These are phyloP conservation scores for Morpho deidamia DNA, from an alignment of 2,888 invertebrate species.

Conservation along the genomic window DNA sequence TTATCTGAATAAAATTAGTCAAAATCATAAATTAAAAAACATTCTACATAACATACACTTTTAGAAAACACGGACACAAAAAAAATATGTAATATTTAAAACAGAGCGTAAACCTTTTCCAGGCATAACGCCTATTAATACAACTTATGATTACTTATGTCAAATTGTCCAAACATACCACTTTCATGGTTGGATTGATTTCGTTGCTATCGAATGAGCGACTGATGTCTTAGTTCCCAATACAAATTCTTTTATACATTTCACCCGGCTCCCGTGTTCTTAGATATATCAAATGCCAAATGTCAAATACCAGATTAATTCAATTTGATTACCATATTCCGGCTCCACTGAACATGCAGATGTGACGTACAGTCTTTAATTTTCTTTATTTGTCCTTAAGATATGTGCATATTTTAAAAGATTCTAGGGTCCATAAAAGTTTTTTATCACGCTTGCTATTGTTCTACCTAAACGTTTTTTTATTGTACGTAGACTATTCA, in stretches of 20 bases:
- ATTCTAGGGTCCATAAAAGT: too few species aligned
- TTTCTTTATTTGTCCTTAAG: too few species aligned
- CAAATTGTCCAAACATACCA: slow-evolving; percentile 43
- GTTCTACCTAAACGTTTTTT: too few species aligned
- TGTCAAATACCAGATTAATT: slow-evolving; percentile 49
- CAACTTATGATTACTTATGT: not conserved
- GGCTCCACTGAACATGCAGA: slow-evolving; percentile 12
- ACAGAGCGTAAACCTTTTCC: not conserved
- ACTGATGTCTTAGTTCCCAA: slow-evolving; percentile 52
- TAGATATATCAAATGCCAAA: slow-evolving; percentile 38
- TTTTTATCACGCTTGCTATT: too few species aligned
- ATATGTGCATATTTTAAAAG: too few species aligned
- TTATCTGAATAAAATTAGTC: slow-evolving; percentile 31
- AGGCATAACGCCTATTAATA: not conserved
- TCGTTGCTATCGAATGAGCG: slow-evolving; percentile 51
- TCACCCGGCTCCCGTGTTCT: slow-evolving; percentile 47
- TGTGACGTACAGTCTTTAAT: too few species aligned
- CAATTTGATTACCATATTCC: slow-evolving; percentile 57
- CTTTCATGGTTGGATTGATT: slow-evolving; percentile 61
- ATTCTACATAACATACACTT: not conserved
- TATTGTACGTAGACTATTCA: too few species aligned
- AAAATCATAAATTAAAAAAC: not conserved
- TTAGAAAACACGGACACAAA: too few species aligned
- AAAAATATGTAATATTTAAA: too few species aligned
- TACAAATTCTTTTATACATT: slow-evolving; percentile 69